These are phyloP conservation scores for Peromyscus melanophrys DNA, from an alignment of 2,797 vertebrate genomes.

Conservation along the genomic window DNA sequence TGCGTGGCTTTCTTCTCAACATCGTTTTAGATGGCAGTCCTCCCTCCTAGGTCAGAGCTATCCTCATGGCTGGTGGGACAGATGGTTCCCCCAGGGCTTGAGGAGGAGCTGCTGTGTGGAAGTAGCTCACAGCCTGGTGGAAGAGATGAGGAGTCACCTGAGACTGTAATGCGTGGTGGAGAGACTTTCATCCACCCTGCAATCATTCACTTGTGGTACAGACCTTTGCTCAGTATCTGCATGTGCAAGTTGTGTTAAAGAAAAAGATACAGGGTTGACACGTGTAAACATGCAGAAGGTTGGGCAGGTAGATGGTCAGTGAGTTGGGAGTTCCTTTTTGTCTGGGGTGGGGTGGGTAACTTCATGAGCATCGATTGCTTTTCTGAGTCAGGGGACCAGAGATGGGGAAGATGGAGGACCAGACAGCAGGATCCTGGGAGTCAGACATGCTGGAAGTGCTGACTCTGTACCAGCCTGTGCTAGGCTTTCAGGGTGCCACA, in stretches of 20 bases:
- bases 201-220: no score
- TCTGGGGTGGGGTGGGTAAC: background rate
- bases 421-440: accelerated
- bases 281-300: no score
- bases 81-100: accelerated
- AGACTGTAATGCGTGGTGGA: accelerated
- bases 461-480: background rate
- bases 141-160: background rate
- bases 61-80: background rate
- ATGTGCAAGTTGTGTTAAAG: accelerated
- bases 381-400: background rate
- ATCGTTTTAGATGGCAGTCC: accelerated
- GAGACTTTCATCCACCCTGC: background rate
- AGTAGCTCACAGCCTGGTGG: background rate
- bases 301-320: background rate
- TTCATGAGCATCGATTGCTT: background rate
- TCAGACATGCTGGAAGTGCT: accelerated
- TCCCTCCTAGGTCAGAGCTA: background rate
- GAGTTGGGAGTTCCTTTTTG: accelerated
- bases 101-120: background rate
- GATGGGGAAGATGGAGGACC: no score
- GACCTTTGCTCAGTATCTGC: background rate
- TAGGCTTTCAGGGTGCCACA: background rate
- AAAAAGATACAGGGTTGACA: background rate
- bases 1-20: accelerated